Conservation (phyloP, 1,140 invertebrate genomes). For the Parapsyche elsis region DNA sequence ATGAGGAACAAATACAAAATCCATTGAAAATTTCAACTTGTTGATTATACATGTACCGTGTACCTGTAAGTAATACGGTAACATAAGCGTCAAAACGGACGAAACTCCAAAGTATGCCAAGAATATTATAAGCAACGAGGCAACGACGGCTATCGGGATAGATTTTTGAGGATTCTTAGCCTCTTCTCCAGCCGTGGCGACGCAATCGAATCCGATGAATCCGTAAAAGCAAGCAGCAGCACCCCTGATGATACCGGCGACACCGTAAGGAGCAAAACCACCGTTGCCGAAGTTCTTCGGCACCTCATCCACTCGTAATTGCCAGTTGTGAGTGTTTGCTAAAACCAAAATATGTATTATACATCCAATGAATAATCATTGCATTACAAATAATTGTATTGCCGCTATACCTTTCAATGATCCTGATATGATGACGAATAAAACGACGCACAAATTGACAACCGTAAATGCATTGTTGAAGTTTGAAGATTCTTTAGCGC, state of each 20-base stretch:
- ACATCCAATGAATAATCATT: too few relatives aligned
- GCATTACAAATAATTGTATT: conserved; percentile 2
- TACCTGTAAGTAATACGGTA: conserved; percentile 87
- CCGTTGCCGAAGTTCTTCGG: conserved; percentile 71
- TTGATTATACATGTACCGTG: conserved; percentile 13
- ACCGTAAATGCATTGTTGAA: conserved; percentile 87
- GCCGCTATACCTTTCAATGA: conserved; percentile 78
- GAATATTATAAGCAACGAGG: conserved; percentile 85
- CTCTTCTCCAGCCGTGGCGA: conserved; percentile 87
- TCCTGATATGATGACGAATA: conserved; percentile 86
- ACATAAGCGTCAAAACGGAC: conserved; percentile 86
- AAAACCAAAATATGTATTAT: conserved; percentile 44
- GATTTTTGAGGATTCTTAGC: conserved; percentile 88
- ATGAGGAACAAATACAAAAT: neutral
- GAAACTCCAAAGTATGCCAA: conserved; percentile 90
- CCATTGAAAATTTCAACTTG: conserved; percentile 42
- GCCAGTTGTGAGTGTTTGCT: conserved; percentile 77
- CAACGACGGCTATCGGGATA: conserved; percentile 89
- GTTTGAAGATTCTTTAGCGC: conserved; percentile 84
- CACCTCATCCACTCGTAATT: conserved; percentile 65
- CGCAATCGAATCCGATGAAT: conserved; percentile 91
- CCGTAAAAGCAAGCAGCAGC: conserved; percentile 93
- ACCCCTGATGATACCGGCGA: conserved; percentile 82
- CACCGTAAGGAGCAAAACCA: conserved; percentile 85
- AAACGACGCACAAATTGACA: conserved; percentile 84